A percentile compares a stretch with the other conserved stretches of the same genome.
Conservation (phyloP, 2,113 vertebrate genomes). For the Eulacestoma nigropectus region DNA sequence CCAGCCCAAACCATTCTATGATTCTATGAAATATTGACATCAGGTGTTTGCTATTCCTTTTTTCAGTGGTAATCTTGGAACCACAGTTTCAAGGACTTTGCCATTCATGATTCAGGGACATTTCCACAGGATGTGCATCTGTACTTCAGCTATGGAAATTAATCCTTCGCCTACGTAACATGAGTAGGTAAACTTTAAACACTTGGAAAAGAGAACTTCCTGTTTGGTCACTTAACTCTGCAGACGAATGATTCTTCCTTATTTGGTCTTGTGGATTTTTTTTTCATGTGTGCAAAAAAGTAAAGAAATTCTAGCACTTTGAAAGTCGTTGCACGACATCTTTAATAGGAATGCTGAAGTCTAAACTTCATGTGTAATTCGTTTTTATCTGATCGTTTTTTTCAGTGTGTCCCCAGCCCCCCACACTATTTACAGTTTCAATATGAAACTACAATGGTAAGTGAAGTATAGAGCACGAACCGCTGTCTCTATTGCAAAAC, state of each 20-base stretch:
- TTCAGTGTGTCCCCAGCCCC: neutral
- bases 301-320: neutral
- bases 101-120: neutral
- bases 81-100: neutral
- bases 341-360: neutral
- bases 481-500: neutral
- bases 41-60: neutral
- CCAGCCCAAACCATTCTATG: neutral
- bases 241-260: neutral
- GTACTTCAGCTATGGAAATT: neutral
- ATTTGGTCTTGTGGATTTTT: neutral
- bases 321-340: neutral
- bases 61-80: neutral
- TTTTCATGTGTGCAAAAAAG: neutral
- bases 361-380: neutral
- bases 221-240: neutral
- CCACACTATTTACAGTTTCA: fast-evolving
- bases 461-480: neutral
- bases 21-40: neutral
- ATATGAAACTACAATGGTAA: neutral
- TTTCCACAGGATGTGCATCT: neutral
- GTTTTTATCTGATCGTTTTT: neutral
- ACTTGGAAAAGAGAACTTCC: neutral
- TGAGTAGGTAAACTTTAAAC: neutral
- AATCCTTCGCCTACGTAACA: neutral